Percentiles rank a stretch among this genome's conserved stretches.
Evolutionary conservation across 2,113 vertebrate species (phyloP).

Genomic region (Tragelaphus scriptus): DNA sequence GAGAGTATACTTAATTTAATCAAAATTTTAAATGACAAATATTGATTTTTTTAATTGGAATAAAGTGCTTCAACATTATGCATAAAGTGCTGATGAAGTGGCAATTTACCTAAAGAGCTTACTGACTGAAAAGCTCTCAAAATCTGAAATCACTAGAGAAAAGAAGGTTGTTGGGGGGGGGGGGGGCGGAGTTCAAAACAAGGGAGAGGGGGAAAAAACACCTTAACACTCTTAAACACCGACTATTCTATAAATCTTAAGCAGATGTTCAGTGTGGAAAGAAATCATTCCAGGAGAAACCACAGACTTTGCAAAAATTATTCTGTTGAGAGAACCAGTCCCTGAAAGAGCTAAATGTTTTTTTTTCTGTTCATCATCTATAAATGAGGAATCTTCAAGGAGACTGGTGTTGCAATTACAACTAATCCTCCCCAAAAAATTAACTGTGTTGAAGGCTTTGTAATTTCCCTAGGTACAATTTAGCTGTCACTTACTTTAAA

Average conservation of each 20-base stretch:
- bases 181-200: not conserved
- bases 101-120: conserved; percentile 88
- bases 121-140: conserved; percentile 88
- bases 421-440: conserved; percentile 91
- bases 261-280: conserved; percentile 71
- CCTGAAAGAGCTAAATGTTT: conserved; percentile 80
- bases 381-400: conserved; percentile 87
- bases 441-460: conserved; percentile 99
- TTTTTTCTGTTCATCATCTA: conserved; percentile 83
- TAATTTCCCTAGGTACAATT: conserved; percentile 99
- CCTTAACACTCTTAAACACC: conserved; percentile 68
- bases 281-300: conserved; percentile 79
- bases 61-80: conserved; percentile 91
- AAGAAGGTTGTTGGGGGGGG: conserved; percentile 25
- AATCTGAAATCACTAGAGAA: conserved; percentile 79
- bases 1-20: conserved; percentile 69
- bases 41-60: conserved; percentile 90
- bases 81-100: conserved; percentile 89
- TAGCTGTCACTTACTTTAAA: conserved; percentile 99
- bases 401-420: conserved; percentile 94
- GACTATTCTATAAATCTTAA: conserved; percentile 76
- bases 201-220: not conserved
- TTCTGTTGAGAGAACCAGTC: conserved; percentile 77
- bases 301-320: conserved; percentile 79
- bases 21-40: conserved; percentile 79